Conservation (phyloP, 2,888 invertebrate species). For the Cataglyphis altisquamis region DNA sequence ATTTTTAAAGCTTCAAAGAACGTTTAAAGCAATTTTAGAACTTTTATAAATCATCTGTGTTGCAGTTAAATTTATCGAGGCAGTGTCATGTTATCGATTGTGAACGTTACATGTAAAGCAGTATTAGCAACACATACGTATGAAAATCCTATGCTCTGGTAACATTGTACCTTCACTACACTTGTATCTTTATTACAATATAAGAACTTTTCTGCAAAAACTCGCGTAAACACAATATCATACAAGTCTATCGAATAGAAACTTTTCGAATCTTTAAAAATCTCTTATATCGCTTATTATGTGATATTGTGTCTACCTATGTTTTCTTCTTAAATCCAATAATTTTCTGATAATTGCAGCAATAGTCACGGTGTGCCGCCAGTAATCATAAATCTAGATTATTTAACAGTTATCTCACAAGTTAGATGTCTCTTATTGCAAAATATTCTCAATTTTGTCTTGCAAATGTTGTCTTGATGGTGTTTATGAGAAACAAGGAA, state of each 20-base stretch:
- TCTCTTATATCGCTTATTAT: neutral
- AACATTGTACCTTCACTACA: neutral
- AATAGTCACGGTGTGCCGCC: neutral
- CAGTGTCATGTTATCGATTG: too few species aligned
- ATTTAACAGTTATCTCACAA: neutral
- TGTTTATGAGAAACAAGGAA: neutral
- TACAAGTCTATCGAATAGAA: neutral
- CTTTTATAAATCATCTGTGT: neutral
- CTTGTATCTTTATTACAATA: neutral
- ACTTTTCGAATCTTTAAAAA: neutral
- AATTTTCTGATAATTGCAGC: neutral
- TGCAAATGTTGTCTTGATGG: neutral
- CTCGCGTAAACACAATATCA: neutral
- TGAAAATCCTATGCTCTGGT: neutral
- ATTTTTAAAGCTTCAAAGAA: neutral
- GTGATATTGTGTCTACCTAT: neutral
- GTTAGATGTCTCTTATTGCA: conserved; percentile 13
- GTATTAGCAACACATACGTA: neutral
- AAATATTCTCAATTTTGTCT: neutral
- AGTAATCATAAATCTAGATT: neutral
- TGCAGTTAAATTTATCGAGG: neutral
- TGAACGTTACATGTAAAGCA: neutral
- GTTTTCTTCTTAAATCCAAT: neutral
- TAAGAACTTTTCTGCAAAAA: neutral
- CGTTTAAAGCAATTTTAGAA: too few species aligned